Evolutionary conservation across 2,888 invertebrate species (phyloP).

Genomic region (Ligdia adustata): DNA sequence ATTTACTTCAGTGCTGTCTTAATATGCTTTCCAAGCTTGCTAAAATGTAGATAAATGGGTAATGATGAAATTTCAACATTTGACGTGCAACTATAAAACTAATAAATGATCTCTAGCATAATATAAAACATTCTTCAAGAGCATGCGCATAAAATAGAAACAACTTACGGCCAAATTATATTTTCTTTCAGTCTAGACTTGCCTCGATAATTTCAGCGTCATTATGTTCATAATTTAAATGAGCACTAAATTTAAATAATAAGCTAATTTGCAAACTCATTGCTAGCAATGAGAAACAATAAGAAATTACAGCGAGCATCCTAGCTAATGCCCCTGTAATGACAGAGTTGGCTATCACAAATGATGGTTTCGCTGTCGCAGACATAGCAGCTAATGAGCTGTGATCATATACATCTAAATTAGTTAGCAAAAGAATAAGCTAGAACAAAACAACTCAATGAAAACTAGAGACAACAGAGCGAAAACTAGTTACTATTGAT

Average conservation of each 20-base stretch:
- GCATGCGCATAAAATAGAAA: no score
- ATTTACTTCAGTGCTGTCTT: no score
- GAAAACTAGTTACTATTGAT: no score
- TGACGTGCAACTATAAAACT: no score
- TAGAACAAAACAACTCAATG: no score
- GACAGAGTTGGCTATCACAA: constrained; percentile 8
- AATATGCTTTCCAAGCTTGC: no score
- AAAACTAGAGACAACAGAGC: no score
- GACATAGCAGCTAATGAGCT: constrained; percentile 5
- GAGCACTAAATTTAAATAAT: constrained; percentile 16
- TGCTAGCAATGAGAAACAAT: constrained; percentile 15
- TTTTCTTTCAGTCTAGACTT: no score
- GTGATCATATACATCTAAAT: constrained; percentile 7
- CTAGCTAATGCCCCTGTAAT: constrained; percentile 18
- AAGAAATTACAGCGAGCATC: constrained; percentile 14
- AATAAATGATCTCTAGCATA: no score
- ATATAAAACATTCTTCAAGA: no score
- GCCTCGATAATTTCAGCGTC: constrained; percentile 15
- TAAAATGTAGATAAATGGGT: no score
- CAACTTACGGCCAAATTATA: neutral
- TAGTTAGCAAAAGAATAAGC: constrained; percentile 11
- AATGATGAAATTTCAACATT: no score
- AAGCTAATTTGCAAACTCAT: constrained; percentile 9
- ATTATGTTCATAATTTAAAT: constrained; percentile 10
- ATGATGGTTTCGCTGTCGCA: constrained; percentile 15